Evolutionary conservation across 2,113 vertebrate genomes (phyloP), one percentile per base, ranked within the genome.

Genomic region (Beaufortia kweichowensis): DNA sequence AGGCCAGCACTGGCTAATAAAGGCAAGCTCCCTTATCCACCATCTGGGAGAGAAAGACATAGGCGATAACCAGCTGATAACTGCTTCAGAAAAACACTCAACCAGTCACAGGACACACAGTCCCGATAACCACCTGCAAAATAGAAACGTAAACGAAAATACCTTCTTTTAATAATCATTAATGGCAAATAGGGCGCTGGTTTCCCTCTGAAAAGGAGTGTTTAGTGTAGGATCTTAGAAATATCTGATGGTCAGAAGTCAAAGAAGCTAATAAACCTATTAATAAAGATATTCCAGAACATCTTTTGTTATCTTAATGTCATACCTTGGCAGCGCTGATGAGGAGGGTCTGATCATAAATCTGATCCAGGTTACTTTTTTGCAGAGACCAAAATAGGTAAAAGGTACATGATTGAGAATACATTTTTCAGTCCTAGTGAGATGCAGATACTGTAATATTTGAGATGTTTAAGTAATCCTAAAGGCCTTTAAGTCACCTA

Each of bases 1-100:
- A 87, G 90, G 86, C 86, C 87, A 86, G 84, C 72, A 39, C 89
- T 87, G 89, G 87, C 91, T 92, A 91, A 93, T 92, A 93, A 91
- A 92, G 91, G 89, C 90, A 87, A 83, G 87, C 84, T 85, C 85
- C 82, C 90, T 92, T 92, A 92, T 92, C 91, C 83, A 81, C 90
- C 91, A 92, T 92, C 91, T 91, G 91, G 86, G 79, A 80, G 31
- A 74, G 81, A 67, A 82, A 83, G 79, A 87, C 80, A 84, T 60
- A 84, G 56, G 82, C 17, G 87, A 89, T 90, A 90, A 91, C 88
- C 41, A 29, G 28, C 82, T 75, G 78, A 90, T 91, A 91, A 89
- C 85, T 83, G 80, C 46, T 33, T 53, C 74, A 88, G 72, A 87
- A 89, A 85, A 85, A 87, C 85, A 87, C 86, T 87, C 81, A 82